Evolutionary conservation across 1,140 invertebrate species (phyloP).

Genomic region (Grapholita molesta): DNA sequence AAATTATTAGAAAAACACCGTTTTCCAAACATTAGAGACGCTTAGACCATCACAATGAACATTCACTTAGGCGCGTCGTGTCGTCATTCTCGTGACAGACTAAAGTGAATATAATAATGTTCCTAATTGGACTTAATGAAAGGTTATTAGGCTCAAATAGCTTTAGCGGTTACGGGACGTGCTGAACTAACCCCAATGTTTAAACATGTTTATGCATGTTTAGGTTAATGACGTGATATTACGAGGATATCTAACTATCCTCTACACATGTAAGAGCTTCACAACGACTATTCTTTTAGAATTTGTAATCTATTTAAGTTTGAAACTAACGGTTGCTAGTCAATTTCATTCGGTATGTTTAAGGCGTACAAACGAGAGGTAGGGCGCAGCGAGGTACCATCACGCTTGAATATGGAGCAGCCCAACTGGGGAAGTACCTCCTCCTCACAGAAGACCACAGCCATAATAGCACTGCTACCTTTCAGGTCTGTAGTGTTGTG

Average conservation of each 20-base stretch:
- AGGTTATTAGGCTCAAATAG: slow-evolving; percentile 36
- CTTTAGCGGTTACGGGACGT: slow-evolving; percentile 29
- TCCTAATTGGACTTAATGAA: slow-evolving; percentile 45
- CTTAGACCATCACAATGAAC: slow-evolving; percentile 24
- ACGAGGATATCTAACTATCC: not conserved
- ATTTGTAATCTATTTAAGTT: not conserved
- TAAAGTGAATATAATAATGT: slow-evolving; percentile 59
- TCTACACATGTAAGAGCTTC: not conserved
- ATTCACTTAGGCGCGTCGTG: slow-evolving; percentile 38
- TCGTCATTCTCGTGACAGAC: slow-evolving; percentile 50
- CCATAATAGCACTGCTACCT: too few species aligned
- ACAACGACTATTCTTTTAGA: not conserved
- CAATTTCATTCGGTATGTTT: too few species aligned
- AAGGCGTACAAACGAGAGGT: too few species aligned
- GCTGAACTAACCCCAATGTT: slow-evolving; percentile 27
- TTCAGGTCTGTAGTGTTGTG: too few species aligned
- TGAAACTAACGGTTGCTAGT: too few species aligned
- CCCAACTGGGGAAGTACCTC: too few species aligned
- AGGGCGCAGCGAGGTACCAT: too few species aligned
- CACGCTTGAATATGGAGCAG: too few species aligned
- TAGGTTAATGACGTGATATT: not conserved
- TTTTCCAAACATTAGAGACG: slow-evolving; percentile 1
- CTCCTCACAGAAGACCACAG: too few species aligned
- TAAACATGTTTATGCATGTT: slow-evolving; percentile 11
- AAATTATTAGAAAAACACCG: not conserved